Evolutionary conservation across 2,797 vertebrate species (phyloP), one percentile per base, ranked within the genome.

Genomic region (Spheniscus humboldti): DNA sequence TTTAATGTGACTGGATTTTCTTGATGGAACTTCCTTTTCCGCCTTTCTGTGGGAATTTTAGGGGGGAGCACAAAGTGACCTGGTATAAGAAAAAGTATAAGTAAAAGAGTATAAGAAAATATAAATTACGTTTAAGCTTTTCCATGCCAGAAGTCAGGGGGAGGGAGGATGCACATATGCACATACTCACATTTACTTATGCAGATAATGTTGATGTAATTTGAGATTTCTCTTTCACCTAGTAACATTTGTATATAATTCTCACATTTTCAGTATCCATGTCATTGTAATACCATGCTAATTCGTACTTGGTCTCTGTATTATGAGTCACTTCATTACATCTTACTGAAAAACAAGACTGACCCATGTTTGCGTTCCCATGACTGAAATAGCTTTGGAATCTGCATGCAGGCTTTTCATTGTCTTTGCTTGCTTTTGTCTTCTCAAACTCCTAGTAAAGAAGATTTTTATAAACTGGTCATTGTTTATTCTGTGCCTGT

Each of bases 351-450:
- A 94, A 95, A 35, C 41, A 63, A 4, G 8, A 53, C 33, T 47
- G 74, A 62, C 72, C 90, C 53, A 31, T 85, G 94, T 94, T 96
- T 96, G 92, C n/a, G 8, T 94, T 96, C 79, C 89, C 84, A 84
- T 86, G 94, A 66, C 66, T 91, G 87, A 92, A 97, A 94, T 4
- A 83, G 55, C 78, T 84, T 83, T 81, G 82, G 83, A 95, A 94
- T 91, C 59, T 91, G 57, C 57, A n/a, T 52, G 66, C 74, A 73
- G 62, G 52, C 73, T 90, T 92, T 68, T 94, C 75, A 84, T 77
- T 92, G 39, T 92, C 75, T 92, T 91, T 85, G 68, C 50, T 88
- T 76, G 63, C 63, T 94, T 97, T 96, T 88, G 53, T 77, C 73
- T 86, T 80, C 78, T 72, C 50, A 48, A 37, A 75, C 50, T 86